These are phyloP conservation scores for Leptarthrus brevirostris DNA, from an alignment of 2,888 invertebrate species.

Conservation along the genomic window DNA sequence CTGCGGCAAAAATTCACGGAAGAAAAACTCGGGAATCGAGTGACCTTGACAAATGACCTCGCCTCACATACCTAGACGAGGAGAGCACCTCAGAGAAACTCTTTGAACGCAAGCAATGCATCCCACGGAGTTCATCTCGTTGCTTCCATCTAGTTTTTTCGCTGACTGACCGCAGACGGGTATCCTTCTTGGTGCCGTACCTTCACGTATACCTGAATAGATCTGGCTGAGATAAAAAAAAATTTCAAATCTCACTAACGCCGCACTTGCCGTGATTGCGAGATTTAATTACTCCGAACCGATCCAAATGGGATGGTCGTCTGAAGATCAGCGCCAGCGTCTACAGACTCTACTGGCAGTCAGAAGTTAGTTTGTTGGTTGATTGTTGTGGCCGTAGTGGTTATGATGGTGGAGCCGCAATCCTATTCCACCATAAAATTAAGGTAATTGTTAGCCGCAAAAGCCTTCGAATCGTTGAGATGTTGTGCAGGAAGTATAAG, in stretches of 20 bases:
- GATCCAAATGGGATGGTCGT: not conserved
- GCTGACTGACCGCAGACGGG: not conserved
- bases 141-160: not conserved
- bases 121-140: not conserved
- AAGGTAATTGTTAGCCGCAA: slow-evolving; percentile 40
- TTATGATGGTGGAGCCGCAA: not conserved
- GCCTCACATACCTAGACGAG: not conserved
- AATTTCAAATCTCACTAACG: not conserved
- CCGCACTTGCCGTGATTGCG: not conserved
- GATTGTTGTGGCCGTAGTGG: too few relatives aligned
- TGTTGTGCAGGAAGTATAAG: slow-evolving; percentile 13
- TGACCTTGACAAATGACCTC: slow-evolving; percentile 23
- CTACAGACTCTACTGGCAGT: not conserved
- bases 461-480: slow-evolving; percentile 20
- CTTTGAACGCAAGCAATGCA: not conserved
- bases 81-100: too few relatives aligned
- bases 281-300: slow-evolving; percentile 5
- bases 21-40: slow-evolving; percentile 14
- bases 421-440: slow-evolving; percentile 33
- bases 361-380: too few relatives aligned
- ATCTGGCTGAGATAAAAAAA: not conserved
- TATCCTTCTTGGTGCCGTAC: too few relatives aligned
- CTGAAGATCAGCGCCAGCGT: not conserved
- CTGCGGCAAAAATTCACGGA: not conserved
- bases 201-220: not conserved